A percentile compares a stretch with the other conserved stretches of the same genome.
These are phyloP conservation scores for Zaprionus inermis DNA, from an alignment of 1,140 invertebrate genomes.

Conservation along the genomic window DNA sequence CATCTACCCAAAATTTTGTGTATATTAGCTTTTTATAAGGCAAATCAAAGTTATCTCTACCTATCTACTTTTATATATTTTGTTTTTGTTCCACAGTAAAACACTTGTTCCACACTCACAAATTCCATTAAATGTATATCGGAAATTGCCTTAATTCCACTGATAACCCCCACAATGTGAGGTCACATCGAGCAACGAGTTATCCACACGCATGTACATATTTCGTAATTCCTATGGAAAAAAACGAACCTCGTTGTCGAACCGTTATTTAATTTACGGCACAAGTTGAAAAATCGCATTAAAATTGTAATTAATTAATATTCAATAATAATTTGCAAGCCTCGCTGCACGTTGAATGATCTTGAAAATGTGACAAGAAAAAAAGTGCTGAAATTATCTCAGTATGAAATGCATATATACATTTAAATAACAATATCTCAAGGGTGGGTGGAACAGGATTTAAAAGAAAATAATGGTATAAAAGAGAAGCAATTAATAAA, in stretches of 20 bases:
- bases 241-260: background rate
- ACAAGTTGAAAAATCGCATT: slow-evolving; percentile 42
- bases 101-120: background rate
- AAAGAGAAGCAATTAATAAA: background rate
- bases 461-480: background rate
- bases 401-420: background rate
- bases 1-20: too few relatives aligned
- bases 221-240: slow-evolving; percentile 6
- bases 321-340: slow-evolving; percentile 32
- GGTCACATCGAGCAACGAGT: background rate
- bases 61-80: too few relatives aligned
- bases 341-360: background rate
- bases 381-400: slow-evolving; percentile 1
- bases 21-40: background rate
- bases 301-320: slow-evolving; percentile 45
- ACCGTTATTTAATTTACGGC: slow-evolving; percentile 16
- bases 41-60: too few relatives aligned
- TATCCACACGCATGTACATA: background rate
- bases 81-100: background rate
- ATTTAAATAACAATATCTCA: background rate
- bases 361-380: background rate
- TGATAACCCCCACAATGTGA: background rate
- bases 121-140: slow-evolving; percentile 23
- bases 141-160: background rate
- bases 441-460: slow-evolving; percentile 3